phyloP scores from a whole-genome alignment of 2,113 vertebrate species.

The Alethe diademata region DNA sequence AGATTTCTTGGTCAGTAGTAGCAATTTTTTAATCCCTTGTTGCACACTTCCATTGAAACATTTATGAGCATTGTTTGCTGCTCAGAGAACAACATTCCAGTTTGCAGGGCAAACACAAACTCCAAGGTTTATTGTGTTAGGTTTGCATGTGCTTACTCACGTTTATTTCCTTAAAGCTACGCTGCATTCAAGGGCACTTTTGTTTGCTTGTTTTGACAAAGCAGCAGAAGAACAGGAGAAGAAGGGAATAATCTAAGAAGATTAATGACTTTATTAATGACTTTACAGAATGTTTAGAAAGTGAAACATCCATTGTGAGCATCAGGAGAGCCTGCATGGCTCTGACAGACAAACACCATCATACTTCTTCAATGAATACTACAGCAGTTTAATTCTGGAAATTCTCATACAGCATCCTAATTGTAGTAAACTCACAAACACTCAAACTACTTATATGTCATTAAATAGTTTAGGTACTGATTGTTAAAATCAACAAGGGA shows the following conservation, averaged over 20 bases:
- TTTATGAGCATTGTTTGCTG: background rate
- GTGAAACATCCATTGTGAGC: background rate
- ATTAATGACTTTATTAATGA: background rate
- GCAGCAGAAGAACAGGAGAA: background rate
- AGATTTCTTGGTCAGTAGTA: background rate
- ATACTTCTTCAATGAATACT: background rate
- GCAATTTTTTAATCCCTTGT: background rate
- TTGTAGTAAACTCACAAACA: background rate
- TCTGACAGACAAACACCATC: background rate
- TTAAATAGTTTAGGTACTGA: background rate
- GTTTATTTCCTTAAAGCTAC: background rate
- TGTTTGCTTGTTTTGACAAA: background rate
- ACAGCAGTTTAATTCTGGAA: background rate
- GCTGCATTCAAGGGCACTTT: background rate
- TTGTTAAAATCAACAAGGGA: background rate
- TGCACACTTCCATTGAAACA: background rate
- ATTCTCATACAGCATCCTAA: background rate
- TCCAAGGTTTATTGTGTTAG: background rate
- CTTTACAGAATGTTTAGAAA: background rate
- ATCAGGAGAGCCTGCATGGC: fast-evolving
- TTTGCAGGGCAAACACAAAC: background rate
- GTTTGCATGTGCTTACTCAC: background rate
- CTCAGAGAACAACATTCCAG: background rate
- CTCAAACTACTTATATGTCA: background rate
- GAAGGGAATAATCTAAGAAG: background rate